These are phyloP conservation scores for Drosophila willistoni DNA, from an alignment of 1,140 invertebrate species.

Conservation along the genomic window DNA sequence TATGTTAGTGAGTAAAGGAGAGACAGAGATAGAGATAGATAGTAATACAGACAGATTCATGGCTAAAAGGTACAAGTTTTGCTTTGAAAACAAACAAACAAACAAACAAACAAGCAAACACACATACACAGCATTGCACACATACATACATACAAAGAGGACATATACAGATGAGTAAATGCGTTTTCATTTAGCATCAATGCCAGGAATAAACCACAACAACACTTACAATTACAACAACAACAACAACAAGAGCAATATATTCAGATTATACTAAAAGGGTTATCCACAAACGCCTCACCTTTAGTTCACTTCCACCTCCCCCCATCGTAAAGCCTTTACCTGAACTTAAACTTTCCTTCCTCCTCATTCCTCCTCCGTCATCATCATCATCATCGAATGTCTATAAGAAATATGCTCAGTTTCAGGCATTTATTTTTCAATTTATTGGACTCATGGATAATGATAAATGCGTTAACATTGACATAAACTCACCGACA, in stretches of 20 bases:
- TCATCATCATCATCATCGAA: neutral
- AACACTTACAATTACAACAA: conserved; percentile 7
- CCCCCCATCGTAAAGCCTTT: neutral
- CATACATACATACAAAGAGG: neutral
- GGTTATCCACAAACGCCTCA: conserved; percentile 29
- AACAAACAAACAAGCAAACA: conserved; percentile 36
- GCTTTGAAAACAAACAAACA: conserved; percentile 31
- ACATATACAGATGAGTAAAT: conserved; percentile 33
- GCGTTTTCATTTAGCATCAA: conserved; percentile 50
- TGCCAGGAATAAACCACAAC: conserved; percentile 6
- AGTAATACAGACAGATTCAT: conserved; percentile 7
- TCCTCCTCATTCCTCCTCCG: neutral
- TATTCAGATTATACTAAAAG: conserved; percentile 42
- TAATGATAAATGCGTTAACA: conserved; percentile 57
- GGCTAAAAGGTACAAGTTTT: conserved; percentile 30
- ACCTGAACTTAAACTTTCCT: neutral
- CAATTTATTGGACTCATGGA: conserved; percentile 54
- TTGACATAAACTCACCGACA: conserved; percentile 49
- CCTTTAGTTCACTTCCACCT: neutral
- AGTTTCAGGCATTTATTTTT: conserved; percentile 55
- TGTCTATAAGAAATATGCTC: neutral
- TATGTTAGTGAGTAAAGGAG: neutral
- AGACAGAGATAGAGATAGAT: neutral
- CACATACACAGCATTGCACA: conserved; percentile 29
- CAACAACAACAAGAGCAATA: conserved; percentile 13